Percentiles rank a stretch among this genome's conserved stretches.
Evolutionary conservation across 2,113 vertebrate species (phyloP).

Genomic region (Rhinolophus sinicus): DNA sequence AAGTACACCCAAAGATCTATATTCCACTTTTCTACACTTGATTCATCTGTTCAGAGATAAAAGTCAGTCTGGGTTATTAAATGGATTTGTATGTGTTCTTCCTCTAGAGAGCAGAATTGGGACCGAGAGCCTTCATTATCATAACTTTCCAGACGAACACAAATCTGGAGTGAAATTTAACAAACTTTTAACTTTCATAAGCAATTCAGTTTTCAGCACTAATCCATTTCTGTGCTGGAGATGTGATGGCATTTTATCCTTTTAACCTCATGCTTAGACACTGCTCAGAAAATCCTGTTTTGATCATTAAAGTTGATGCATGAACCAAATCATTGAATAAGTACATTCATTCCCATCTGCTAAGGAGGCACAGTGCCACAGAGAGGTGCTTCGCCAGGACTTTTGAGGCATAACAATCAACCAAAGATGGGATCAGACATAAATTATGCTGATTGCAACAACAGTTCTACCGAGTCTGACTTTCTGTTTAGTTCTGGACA

Average conservation of each 20-base stretch:
- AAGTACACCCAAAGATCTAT: neutral
- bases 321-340: conserved; percentile 22
- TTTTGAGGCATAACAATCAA: conserved; percentile 67
- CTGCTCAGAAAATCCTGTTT: conserved; percentile 47
- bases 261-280: conserved; percentile 57
- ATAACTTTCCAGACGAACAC: neutral
- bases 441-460: conserved; percentile 66
- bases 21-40: conserved; percentile 29
- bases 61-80: conserved; percentile 49
- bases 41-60: conserved; percentile 53
- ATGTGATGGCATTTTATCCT: conserved; percentile 64
- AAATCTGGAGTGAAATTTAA: conserved; percentile 67
- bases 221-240: conserved; percentile 48
- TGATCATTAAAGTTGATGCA: conserved; percentile 72
- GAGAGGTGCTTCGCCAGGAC: conserved; percentile 58
- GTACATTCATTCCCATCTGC: conserved; percentile 65
- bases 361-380: conserved; percentile 57
- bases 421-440: conserved; percentile 62
- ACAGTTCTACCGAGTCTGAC: conserved; percentile 69
- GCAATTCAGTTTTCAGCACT: conserved; percentile 65
- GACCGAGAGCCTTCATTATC: conserved; percentile 50
- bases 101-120: conserved; percentile 42
- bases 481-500: conserved; percentile 70
- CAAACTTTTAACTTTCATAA: conserved; percentile 62
- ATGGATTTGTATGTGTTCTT: conserved; percentile 52